Evolutionary conservation across 2,113 vertebrate genomes (phyloP).

Genomic region (Tyrannus savana): DNA sequence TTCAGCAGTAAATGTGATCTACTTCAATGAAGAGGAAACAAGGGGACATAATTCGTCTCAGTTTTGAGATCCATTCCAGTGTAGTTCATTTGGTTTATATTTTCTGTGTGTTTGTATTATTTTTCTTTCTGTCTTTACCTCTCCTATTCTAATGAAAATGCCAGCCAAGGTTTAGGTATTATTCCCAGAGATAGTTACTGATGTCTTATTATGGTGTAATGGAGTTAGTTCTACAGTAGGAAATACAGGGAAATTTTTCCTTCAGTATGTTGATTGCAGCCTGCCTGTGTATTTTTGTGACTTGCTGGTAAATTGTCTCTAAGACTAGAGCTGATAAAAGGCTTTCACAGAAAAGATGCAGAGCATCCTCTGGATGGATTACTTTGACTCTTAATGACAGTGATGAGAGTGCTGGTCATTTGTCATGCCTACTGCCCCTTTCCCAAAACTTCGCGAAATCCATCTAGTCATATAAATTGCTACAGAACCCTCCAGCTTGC

Average conservation of each 20-base stretch:
- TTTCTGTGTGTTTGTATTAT: neutral
- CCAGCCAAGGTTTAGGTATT: neutral
- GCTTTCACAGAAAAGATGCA: neutral
- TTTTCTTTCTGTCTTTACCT: neutral
- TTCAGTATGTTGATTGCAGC: neutral
- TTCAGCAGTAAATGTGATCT: neutral
- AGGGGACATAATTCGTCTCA: neutral
- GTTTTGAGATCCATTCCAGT: neutral
- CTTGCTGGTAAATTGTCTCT: neutral
- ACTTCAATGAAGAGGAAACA: neutral
- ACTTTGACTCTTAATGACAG: neutral
- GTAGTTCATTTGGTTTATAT: neutral
- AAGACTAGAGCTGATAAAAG: neutral
- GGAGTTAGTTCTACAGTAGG: neutral
- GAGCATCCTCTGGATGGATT: accelerated
- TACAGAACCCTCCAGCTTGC: neutral
- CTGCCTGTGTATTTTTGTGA: neutral
- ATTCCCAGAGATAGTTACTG: neutral
- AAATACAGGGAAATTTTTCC: neutral
- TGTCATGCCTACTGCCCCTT: neutral
- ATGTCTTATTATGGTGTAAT: neutral
- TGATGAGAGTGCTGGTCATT: neutral
- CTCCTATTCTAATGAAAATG: neutral
- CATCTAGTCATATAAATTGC: neutral
- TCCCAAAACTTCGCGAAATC: neutral